Evolutionary conservation across 2,888 invertebrate species (phyloP), one percentile per base, ranked within the genome.

Genomic region (Dyspetes luteomarginatus): DNA sequence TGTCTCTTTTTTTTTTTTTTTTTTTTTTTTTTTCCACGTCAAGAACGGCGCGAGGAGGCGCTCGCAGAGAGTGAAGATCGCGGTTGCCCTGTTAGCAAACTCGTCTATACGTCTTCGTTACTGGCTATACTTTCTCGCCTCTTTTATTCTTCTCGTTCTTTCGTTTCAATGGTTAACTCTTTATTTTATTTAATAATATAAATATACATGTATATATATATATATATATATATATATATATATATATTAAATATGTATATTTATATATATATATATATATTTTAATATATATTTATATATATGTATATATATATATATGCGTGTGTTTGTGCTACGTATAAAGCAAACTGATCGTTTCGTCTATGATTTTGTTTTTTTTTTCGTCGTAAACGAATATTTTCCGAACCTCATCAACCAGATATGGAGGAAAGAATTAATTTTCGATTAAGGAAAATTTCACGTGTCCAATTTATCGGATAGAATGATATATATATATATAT

Each of bases 101-200:
- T 74, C 58, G 69, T 74, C 73, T 73, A 68, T 73, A 73, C 72
- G 74, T 79, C 79, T 69, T 74, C 79, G 56, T 58, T 67, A 73
- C 55, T 69, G 67, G 67, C 62, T 50, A 55, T 45, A 45, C 67
- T 65, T 41, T 68, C 73, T 48, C 72, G 7, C n/a, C 41, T 62
- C 64, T 60, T 52, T 65, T 75, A 52, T 43, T 56, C 45, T 28
- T 24, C 65, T 43, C 72, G 52, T 65, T 72, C 43, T 64, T 28
- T 30, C 58, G 28, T 24, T 28, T 24, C 62, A 19, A 30, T 64
- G 12, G n/a, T 43, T 43, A 9, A 43, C n/a, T 43, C 43, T 43
- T 43, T 9, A n/a, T 43, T 43, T n/a, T n/a, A 9, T 43, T 65
- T 36, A 1, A 12, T 9, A 12, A 36, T 0, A 12, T 1, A 36